Percentiles rank a stretch among this genome's conserved stretches.
These are phyloP conservation scores for Setophaga petechia DNA, from an alignment of 2,113 vertebrate species.

Conservation along the genomic window DNA sequence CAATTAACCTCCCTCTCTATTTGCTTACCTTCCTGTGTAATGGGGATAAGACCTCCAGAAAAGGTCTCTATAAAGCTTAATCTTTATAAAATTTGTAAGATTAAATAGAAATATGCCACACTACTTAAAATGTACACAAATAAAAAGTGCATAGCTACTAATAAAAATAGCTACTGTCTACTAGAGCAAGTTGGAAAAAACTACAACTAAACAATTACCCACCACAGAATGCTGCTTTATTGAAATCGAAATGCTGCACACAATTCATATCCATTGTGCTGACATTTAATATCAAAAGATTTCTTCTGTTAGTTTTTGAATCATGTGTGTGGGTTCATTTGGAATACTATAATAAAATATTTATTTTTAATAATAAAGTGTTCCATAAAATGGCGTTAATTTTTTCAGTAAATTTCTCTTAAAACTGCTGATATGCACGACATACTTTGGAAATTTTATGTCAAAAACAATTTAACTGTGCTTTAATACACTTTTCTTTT, in stretches of 20 bases:
- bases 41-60: slow-evolving; percentile 32
- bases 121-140: not conserved
- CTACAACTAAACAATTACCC: not conserved
- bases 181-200: not conserved
- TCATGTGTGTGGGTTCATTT: not conserved
- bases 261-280: not conserved
- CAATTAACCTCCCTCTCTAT: slow-evolving; percentile 52
- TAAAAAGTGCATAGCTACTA: not conserved
- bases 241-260: not conserved
- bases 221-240: not conserved
- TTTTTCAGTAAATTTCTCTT: not conserved
- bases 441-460: not conserved
- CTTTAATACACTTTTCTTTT: not conserved
- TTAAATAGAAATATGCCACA: not conserved
- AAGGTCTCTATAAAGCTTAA: not conserved
- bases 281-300: not conserved
- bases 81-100: not conserved
- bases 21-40: slow-evolving; percentile 46
- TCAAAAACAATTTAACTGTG: not conserved
- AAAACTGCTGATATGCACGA: not conserved
- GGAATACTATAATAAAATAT: not conserved
- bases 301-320: not conserved
- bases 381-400: not conserved
- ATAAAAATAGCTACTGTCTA: not conserved
- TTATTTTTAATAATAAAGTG: not conserved